phyloP scores from a whole-genome alignment of 2,888 invertebrate species.

The Xylota segnis region DNA sequence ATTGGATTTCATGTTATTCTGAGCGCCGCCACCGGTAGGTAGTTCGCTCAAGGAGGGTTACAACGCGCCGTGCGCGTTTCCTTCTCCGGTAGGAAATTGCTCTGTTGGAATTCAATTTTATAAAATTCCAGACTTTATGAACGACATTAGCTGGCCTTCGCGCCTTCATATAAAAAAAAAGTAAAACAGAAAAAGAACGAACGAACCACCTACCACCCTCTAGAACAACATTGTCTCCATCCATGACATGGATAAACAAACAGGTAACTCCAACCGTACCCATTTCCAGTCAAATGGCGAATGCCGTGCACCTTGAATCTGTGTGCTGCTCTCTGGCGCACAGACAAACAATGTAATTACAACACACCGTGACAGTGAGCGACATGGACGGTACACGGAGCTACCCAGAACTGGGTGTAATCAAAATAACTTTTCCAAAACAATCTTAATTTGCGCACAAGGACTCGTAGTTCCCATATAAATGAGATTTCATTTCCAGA shows the following conservation, averaged over 20 bases:
- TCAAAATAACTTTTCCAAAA: slow-evolving; percentile 71
- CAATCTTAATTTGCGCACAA: slow-evolving; percentile 71
- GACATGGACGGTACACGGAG: slow-evolving; percentile 13
- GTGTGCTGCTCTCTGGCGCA: slow-evolving; percentile 29
- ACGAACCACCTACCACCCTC: neutral
- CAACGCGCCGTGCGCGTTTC: slow-evolving; percentile 8
- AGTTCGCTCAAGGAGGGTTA: slow-evolving; percentile 4
- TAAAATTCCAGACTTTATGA: slow-evolving; percentile 68
- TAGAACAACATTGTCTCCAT: slow-evolving; percentile 13
- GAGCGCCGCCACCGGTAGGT: slow-evolving; percentile 32
- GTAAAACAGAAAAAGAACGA: neutral
- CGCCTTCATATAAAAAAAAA: slow-evolving; percentile 28
- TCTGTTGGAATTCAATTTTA: slow-evolving; percentile 76
- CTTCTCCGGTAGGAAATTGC: slow-evolving; percentile 59
- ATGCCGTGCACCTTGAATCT: slow-evolving; percentile 53
- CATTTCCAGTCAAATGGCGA: slow-evolving; percentile 41
- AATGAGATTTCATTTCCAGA: slow-evolving; percentile 73
- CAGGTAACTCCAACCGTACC: slow-evolving; percentile 22
- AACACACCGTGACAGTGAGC: slow-evolving; percentile 41
- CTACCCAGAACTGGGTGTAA: slow-evolving; percentile 39
- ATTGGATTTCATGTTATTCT: slow-evolving; percentile 75
- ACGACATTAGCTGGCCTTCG: slow-evolving; percentile 60
- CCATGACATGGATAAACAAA: slow-evolving; percentile 42
- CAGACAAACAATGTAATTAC: slow-evolving; percentile 74
- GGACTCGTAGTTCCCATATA: slow-evolving; percentile 53